Conservation (phyloP, 2,113 vertebrate genomes). For the Numida meleagris region DNA sequence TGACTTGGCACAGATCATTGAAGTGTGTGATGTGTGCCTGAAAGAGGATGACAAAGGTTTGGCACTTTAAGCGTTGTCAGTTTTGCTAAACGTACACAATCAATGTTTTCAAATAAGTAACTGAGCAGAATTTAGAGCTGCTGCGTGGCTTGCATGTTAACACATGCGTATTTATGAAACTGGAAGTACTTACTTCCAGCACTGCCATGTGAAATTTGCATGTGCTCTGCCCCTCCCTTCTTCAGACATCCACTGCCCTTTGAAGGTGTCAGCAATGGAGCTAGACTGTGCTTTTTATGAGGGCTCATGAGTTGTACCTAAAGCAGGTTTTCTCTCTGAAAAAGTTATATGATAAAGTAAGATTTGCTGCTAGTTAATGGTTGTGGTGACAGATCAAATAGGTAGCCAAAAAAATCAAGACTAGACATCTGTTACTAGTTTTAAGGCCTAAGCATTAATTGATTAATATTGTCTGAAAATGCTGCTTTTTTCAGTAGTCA, state of each 20-base stretch:
- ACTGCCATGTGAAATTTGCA: background rate
- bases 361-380: background rate
- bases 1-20: constrained; percentile 96
- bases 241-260: background rate
- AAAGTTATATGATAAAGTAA: background rate
- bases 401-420: background rate
- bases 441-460: background rate
- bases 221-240: background rate
- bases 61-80: background rate
- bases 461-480: background rate
- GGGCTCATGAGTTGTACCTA: background rate
- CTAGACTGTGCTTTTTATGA: background rate
- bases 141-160: background rate
- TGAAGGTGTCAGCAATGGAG: background rate
- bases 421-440: background rate
- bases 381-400: background rate
- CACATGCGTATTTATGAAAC: accelerated
- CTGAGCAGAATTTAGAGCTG: background rate
- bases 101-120: background rate
- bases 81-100: accelerated
- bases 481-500: background rate
- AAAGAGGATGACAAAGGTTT: constrained; percentile 97
- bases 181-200: background rate
- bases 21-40: constrained; percentile 93
- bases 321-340: background rate